Conservation (phyloP, 2,888 invertebrate species). For the Hirudinaria manillensis region DNA sequence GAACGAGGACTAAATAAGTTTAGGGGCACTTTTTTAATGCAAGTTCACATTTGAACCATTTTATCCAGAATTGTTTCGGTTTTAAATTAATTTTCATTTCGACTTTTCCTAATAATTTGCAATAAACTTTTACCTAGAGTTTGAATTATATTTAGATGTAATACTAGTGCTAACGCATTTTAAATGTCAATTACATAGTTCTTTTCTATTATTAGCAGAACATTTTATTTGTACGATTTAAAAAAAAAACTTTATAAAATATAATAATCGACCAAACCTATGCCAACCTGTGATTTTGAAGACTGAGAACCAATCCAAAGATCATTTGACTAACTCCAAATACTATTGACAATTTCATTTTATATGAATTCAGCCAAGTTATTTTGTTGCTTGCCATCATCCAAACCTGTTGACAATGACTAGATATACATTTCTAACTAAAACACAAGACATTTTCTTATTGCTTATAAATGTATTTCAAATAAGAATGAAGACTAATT, state of each 20-base stretch:
- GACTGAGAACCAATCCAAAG: constrained; percentile 79
- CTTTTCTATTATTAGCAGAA: no score
- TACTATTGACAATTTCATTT: constrained; percentile 91
- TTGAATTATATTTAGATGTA: no score
- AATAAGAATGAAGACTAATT: background rate
- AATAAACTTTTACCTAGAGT: no score
- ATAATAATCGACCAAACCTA: background rate
- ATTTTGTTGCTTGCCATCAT: constrained; percentile 73
- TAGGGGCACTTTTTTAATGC: no score
- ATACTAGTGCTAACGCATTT: no score
- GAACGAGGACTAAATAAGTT: no score
- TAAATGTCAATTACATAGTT: no score
- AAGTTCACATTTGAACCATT: no score
- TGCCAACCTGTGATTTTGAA: constrained; percentile 54
- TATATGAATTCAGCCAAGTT: constrained; percentile 86
- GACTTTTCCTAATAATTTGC: no score
- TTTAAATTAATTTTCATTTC: no score
- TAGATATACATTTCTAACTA: background rate
- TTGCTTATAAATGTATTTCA: background rate
- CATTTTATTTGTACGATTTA: no score
- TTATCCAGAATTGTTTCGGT: no score
- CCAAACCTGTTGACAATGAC: constrained; percentile 58
- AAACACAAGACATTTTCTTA: background rate
- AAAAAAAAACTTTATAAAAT: background rate
- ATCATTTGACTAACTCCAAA: constrained; percentile 93